Percentiles rank a stretch among this genome's conserved stretches.
phyloP scores from a whole-genome alignment of 2,888 invertebrate genomes.

The Apotomis capreana region DNA sequence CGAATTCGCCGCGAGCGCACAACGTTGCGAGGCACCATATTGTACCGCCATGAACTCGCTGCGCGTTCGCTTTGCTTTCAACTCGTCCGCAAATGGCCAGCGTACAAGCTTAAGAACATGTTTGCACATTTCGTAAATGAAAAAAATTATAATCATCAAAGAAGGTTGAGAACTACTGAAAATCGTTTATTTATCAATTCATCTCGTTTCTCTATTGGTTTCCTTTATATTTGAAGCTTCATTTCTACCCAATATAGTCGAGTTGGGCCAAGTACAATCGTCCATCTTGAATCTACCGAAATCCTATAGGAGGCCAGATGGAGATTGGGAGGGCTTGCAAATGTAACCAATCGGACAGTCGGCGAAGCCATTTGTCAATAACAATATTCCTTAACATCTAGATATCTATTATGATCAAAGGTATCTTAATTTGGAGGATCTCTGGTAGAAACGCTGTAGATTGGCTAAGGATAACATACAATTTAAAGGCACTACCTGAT shows the following conservation, averaged over 20 bases:
- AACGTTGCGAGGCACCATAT: too few species aligned
- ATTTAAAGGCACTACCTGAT: too few species aligned
- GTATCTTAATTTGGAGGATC: too few species aligned
- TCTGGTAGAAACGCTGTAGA: too few species aligned
- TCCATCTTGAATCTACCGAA: conserved; percentile 6
- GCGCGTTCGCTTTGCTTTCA: too few species aligned
- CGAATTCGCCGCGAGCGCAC: too few species aligned
- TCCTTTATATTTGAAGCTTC: neutral
- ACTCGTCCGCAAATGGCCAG: too few species aligned
- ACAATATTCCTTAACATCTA: neutral
- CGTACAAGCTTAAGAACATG: neutral
- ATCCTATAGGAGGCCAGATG: conserved; percentile 8
- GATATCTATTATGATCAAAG: too few species aligned
- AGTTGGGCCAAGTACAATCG: conserved; percentile 9
- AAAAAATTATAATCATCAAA: neutral
- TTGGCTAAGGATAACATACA: too few species aligned
- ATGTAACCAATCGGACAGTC: neutral
- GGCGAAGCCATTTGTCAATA: conserved; percentile 4
- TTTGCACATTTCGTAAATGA: neutral
- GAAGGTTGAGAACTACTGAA: neutral
- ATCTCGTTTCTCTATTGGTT: neutral
- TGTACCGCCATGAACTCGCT: too few species aligned
- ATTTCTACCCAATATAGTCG: neutral
- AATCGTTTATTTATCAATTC: neutral
- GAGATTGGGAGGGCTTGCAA: neutral